A percentile compares a stretch with the other conserved stretches of the same genome.
Conservation (phyloP, 2,113 vertebrate genomes). For the Lophius piscatorius region DNA sequence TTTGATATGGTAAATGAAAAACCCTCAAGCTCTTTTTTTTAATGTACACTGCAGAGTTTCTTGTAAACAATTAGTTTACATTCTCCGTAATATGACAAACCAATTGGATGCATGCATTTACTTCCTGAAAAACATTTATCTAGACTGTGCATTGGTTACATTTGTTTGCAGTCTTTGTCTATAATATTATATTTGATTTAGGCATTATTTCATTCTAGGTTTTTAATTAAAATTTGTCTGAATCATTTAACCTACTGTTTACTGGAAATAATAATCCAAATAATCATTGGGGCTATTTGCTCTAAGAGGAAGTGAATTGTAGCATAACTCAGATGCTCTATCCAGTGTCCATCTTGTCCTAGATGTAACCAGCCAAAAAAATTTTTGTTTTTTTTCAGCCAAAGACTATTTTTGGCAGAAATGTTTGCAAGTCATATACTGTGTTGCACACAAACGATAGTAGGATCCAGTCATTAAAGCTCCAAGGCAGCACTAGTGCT, state of each 20-base stretch:
- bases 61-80: neutral
- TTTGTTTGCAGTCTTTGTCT: neutral
- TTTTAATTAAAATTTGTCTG: neutral
- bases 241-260: neutral
- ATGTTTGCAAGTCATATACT: neutral
- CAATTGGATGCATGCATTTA: no score
- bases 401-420: neutral
- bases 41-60: neutral
- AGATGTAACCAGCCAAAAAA: neutral
- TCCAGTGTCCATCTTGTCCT: neutral
- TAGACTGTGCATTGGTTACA: no score
- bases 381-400: neutral
- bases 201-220: neutral
- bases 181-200: neutral
- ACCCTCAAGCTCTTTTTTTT: no score
- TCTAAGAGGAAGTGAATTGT: no score
- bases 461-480: slow-evolving; percentile 1
- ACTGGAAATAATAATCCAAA: neutral
- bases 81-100: neutral
- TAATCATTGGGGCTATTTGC: neutral
- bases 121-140: neutral
- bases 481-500: neutral
- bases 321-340: neutral
- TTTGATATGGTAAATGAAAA: no score
- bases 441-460: neutral